phyloP scores from a whole-genome alignment of 2,113 vertebrate species.

The Saguinus midas region DNA sequence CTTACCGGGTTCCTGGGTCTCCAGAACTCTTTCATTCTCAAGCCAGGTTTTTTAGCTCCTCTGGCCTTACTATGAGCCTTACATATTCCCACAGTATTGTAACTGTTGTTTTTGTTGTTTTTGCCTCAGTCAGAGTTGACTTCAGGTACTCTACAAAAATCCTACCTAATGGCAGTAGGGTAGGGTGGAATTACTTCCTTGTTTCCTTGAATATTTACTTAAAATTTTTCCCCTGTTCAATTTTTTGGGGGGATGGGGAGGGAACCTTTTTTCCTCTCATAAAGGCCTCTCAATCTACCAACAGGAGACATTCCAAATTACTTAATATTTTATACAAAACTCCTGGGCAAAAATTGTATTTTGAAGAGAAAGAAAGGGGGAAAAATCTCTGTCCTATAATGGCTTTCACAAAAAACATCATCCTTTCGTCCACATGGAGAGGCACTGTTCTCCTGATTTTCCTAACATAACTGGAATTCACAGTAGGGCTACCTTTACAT shows the following conservation, averaged over 20 bases:
- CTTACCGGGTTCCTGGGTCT: not conserved
- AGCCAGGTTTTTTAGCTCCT: not conserved
- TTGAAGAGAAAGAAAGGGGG: not conserved
- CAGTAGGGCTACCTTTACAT: not conserved
- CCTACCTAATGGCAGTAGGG: not conserved
- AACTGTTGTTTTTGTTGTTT: not conserved
- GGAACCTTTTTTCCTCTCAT: not conserved
- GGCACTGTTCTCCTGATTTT: not conserved
- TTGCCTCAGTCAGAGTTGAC: not conserved
- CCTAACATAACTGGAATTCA: not conserved
- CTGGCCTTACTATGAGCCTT: not conserved
- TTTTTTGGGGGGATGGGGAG: not conserved
- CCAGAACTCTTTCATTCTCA: not conserved
- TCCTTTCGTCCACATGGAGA: not conserved
- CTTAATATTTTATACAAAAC: conserved; percentile 33
- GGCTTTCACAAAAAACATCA: not conserved
- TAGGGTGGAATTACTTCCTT: not conserved
- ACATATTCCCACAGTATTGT: not conserved
- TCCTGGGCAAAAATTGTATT: not conserved
- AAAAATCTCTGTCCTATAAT: not conserved
- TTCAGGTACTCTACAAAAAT: not conserved
- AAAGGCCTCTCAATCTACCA: not conserved
- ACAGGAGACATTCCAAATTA: conserved; percentile 16
- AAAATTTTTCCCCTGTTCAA: not conserved
- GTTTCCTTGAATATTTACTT: conserved; percentile 12